These are phyloP conservation scores for Psylliodes chrysocephalus DNA, from an alignment of 2,888 invertebrate species.

Conservation along the genomic window DNA sequence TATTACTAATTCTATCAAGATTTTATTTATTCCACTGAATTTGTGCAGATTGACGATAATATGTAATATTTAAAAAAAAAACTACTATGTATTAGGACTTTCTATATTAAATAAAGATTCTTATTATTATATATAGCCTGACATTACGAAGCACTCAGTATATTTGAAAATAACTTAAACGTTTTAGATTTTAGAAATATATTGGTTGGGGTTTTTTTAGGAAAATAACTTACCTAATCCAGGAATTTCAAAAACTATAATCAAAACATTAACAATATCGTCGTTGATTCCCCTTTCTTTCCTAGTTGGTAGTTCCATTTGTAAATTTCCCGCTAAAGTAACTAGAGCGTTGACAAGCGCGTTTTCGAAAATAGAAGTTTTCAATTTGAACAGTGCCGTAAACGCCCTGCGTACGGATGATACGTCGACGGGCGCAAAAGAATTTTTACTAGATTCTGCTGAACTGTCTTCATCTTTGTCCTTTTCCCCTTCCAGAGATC, in stretches of 20 bases:
- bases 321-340: constrained; percentile 76
- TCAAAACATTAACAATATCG: constrained; percentile 69
- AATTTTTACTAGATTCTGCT: constrained; percentile 59
- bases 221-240: constrained; percentile 56
- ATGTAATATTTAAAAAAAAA: no score
- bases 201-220: no score
- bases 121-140: no score
- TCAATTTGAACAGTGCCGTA: constrained; percentile 61
- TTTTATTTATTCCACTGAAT: no score
- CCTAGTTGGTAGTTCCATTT: constrained; percentile 71
- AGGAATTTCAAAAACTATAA: constrained; percentile 64
- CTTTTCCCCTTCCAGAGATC: constrained; percentile 79
- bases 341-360: constrained; percentile 81
- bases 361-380: constrained; percentile 64
- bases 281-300: constrained; percentile 62
- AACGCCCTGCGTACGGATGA: constrained; percentile 78
- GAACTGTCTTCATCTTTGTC: constrained; percentile 90
- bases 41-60: no score
- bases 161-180: no score
- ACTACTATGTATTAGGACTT: no score
- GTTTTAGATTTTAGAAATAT: no score
- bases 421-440: constrained; percentile 72
- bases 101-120: no score
- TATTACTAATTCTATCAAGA: no score
- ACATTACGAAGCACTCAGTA: no score